Conservation (phyloP, 1,140 invertebrate species). For the Sycophaga agraensis region DNA sequence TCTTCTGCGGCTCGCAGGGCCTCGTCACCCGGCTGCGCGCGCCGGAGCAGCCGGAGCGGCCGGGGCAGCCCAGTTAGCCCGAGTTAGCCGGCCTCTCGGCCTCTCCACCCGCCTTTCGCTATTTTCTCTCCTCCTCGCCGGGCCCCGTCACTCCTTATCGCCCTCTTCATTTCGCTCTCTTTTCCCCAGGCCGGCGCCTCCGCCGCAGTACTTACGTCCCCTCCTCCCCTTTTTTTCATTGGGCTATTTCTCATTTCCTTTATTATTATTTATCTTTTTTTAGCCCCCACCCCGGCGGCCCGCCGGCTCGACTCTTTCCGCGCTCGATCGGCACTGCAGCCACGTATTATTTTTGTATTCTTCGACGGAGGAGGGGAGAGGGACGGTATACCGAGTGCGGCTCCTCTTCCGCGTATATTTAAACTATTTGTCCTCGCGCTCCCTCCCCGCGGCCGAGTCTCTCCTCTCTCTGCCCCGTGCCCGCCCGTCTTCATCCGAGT, state of each 20-base stretch:
- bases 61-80: too few relatives aligned
- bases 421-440: not conserved
- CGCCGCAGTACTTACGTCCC: too few relatives aligned
- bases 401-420: constrained; percentile 16
- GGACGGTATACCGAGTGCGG: not conserved
- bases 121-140: not conserved
- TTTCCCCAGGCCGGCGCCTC: not conserved
- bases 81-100: too few relatives aligned
- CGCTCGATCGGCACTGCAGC: not conserved
- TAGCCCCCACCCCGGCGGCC: too few relatives aligned
- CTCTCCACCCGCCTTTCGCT: not conserved
- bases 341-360: constrained; percentile 1
- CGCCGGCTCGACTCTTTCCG: not conserved
- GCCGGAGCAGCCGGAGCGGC: too few relatives aligned
- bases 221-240: not conserved
- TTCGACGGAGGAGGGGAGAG: not conserved
- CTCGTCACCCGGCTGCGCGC: constrained; percentile 2
- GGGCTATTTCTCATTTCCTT: not conserved
- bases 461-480: too few relatives aligned
- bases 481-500: not conserved
- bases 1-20: not conserved
- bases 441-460: too few relatives aligned
- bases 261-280: constrained; percentile 2
- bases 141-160: not conserved
- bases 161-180: not conserved